Evolutionary conservation across 2,888 invertebrate genomes (phyloP).

Genomic region (Myopa testacea): DNA sequence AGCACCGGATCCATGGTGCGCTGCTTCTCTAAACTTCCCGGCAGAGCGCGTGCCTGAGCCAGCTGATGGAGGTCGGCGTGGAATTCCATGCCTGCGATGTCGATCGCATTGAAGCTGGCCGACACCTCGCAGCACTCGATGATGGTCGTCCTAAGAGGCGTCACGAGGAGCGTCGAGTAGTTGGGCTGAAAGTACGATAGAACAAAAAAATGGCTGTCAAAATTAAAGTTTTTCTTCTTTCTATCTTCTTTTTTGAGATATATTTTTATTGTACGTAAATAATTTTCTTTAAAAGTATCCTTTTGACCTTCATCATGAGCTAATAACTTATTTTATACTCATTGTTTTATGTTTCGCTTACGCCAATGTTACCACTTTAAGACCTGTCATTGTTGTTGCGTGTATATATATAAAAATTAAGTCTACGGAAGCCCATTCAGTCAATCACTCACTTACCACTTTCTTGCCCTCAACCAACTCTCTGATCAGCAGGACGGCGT

Average conservation of each 20-base stretch:
- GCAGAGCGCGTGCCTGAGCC: slow-evolving; percentile 72
- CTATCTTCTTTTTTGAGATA: neutral
- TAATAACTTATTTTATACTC: neutral
- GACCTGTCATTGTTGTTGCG: too few relatives aligned
- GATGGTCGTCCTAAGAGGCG: slow-evolving; percentile 76
- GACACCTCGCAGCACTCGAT: slow-evolving; percentile 83
- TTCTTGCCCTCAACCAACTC: slow-evolving; percentile 67
- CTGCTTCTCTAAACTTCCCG: slow-evolving; percentile 62
- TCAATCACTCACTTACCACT: slow-evolving; percentile 52
- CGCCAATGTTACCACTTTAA: neutral
- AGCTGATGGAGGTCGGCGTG: slow-evolving; percentile 81
- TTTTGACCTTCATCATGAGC: neutral
- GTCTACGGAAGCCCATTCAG: too few relatives aligned
- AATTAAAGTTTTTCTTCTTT: neutral
- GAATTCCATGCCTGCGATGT: slow-evolving; percentile 70
- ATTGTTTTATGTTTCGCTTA: neutral
- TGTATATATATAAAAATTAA: too few relatives aligned
- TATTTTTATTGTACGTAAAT: neutral
- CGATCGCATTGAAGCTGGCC: slow-evolving; percentile 73
- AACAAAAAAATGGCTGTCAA: neutral
- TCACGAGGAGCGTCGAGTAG: slow-evolving; percentile 71
- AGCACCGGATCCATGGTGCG: slow-evolving; percentile 63
- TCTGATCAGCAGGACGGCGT: slow-evolving; percentile 64
- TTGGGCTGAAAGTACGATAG: slow-evolving; percentile 56
- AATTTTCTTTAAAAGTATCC: neutral